These are phyloP conservation scores for Microctonus aethiopoides DNA, from an alignment of 2,888 invertebrate species.

Conservation along the genomic window DNA sequence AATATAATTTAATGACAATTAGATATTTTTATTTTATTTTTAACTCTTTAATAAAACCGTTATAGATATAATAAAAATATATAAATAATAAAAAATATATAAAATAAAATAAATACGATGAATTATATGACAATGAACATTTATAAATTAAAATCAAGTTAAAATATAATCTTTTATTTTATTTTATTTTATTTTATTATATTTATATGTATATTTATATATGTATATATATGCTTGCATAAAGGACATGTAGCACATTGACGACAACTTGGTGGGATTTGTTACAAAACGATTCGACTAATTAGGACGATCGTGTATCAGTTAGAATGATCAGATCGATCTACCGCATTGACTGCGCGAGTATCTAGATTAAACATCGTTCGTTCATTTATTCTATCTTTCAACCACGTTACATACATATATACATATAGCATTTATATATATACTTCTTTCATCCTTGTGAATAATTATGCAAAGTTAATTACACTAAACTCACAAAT, in stretches of 20 bases:
- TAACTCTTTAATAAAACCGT: not conserved
- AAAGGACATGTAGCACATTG: constrained; percentile 4
- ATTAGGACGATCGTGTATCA: constrained; percentile 59
- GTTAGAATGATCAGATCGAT: constrained; percentile 52
- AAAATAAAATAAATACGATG: too few species aligned
- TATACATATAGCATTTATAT: not conserved
- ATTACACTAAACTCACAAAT: constrained; percentile 28
- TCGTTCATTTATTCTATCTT: constrained; percentile 10
- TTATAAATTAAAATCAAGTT: not conserved
- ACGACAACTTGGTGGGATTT: not conserved
- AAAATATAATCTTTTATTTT: not conserved
- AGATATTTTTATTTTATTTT: not conserved
- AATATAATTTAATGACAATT: not conserved
- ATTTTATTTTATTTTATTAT: not conserved
- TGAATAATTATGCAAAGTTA: constrained; percentile 31
- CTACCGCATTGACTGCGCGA: constrained; percentile 41
- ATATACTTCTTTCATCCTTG: constrained; percentile 23
- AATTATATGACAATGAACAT: too few species aligned
- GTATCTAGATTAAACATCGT: constrained; percentile 31
- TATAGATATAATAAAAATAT: too few species aligned
- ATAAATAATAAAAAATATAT: too few species aligned
- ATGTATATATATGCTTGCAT: constrained; percentile 14
- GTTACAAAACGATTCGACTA: constrained; percentile 40
- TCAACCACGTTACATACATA: not conserved
- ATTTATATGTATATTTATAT: not conserved